A percentile compares a stretch with the other conserved stretches of the same genome.
These are phyloP conservation scores for Myathropa florea DNA, from an alignment of 2,888 invertebrate species.

Conservation along the genomic window DNA sequence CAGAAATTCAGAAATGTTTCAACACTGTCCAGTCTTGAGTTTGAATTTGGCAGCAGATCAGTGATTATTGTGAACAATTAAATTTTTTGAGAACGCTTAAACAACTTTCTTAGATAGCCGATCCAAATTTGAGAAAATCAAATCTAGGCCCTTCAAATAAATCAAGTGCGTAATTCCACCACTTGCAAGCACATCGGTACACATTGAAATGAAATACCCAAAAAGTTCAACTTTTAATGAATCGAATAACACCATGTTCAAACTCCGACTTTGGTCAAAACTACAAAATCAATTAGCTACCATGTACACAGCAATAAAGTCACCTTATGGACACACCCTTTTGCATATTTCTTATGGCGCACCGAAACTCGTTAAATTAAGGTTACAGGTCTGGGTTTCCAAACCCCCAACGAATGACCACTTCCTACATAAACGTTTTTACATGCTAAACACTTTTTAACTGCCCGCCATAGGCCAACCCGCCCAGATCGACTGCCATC, in stretches of 20 bases:
- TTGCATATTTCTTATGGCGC: neutral
- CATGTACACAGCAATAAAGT: neutral
- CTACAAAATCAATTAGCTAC: neutral
- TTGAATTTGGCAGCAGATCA: too few relatives aligned
- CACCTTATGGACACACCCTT: neutral
- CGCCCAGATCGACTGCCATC: neutral
- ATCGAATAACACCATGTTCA: neutral
- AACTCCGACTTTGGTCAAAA: neutral
- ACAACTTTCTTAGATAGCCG: too few relatives aligned
- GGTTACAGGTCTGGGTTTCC: neutral
- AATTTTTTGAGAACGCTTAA: too few relatives aligned
- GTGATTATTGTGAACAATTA: too few relatives aligned
- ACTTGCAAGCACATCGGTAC: too few relatives aligned
- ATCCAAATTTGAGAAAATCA: too few relatives aligned
- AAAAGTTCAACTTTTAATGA: neutral
- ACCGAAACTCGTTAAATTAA: neutral
- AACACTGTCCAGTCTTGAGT: too few relatives aligned
- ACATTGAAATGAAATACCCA: neutral
- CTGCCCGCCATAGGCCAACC: neutral
- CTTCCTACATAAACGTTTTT: neutral
- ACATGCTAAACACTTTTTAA: neutral
- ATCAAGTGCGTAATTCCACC: too few relatives aligned
- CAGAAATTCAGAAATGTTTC: too few relatives aligned
- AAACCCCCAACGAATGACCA: neutral
- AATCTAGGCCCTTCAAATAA: too few relatives aligned